These are phyloP conservation scores for Leucoma salicis DNA, from an alignment of 2,888 invertebrate species.

Conservation along the genomic window DNA sequence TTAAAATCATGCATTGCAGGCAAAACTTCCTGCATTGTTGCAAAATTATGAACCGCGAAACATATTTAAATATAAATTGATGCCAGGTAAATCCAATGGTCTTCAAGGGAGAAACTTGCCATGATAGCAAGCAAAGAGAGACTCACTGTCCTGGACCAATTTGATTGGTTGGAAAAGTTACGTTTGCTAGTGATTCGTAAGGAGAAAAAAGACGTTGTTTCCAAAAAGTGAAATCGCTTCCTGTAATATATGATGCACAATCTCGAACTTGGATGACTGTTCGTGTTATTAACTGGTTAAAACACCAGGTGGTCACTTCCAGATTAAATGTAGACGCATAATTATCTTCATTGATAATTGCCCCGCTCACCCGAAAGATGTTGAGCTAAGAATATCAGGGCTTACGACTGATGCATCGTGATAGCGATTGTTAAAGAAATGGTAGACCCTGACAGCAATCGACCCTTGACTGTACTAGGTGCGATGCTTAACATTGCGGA, in stretches of 20 bases:
- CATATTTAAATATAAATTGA: conserved; percentile 12
- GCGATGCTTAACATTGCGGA: too few species aligned
- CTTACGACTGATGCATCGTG: not conserved
- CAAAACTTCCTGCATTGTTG: conserved; percentile 12
- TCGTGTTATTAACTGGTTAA: not conserved
- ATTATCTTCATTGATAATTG: conserved; percentile 36
- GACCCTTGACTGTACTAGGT: too few species aligned
- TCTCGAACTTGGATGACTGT: conserved; percentile 28
- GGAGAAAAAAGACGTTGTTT: conserved; percentile 15
- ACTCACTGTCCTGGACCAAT: not conserved
- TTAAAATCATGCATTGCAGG: conserved; percentile 5
- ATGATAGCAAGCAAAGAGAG: not conserved
- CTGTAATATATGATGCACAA: conserved; percentile 23
- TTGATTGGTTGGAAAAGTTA: not conserved
- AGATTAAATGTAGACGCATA: conserved; percentile 27
- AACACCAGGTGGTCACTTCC: conserved; percentile 4
- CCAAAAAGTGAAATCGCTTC: conserved; percentile 15
- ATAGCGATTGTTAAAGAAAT: too few species aligned
- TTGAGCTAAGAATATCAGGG: not conserved
- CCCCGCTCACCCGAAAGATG: conserved; percentile 29
- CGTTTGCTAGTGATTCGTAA: not conserved
- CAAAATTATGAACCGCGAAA: conserved; percentile 17
- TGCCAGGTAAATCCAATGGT: not conserved
- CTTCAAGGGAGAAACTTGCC: not conserved
- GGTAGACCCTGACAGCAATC: too few species aligned